Percentiles rank a stretch among this genome's conserved stretches.
These are phyloP conservation scores for Machimus atricapillus DNA, from an alignment of 2,888 invertebrate species.

Conservation along the genomic window DNA sequence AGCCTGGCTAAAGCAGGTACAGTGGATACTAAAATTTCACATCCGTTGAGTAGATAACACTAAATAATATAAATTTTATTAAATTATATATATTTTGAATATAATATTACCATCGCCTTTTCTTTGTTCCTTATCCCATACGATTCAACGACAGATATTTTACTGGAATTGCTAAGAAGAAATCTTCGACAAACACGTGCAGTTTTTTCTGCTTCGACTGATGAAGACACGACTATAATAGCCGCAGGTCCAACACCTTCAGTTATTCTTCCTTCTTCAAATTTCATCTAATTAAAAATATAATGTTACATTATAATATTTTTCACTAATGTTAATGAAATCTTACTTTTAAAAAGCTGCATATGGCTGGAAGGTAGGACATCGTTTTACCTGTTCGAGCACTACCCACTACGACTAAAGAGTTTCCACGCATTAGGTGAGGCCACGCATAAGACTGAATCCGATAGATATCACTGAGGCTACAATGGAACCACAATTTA, in stretches of 20 bases:
- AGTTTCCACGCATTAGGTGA: constrained; percentile 70
- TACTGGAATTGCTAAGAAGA: constrained; percentile 57
- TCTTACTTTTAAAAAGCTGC: constrained; percentile 64
- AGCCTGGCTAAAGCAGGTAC: constrained; percentile 67
- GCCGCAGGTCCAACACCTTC: constrained; percentile 69
- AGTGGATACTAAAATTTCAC: constrained; percentile 76
- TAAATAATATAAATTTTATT: constrained; percentile 23
- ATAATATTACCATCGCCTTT: constrained; percentile 51
- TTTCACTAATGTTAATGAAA: not conserved
- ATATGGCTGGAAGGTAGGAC: constrained; percentile 73
- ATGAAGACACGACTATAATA: constrained; percentile 72
- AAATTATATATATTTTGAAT: not conserved
- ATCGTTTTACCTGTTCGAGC: constrained; percentile 72
- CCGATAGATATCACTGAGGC: constrained; percentile 53
- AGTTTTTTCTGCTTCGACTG: constrained; percentile 66
- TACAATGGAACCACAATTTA: not conserved
- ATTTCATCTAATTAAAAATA: constrained; percentile 56
- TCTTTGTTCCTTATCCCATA: constrained; percentile 51
- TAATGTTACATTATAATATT: not conserved
- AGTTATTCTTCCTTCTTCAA: constrained; percentile 52
- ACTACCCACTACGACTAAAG: constrained; percentile 70
- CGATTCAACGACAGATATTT: constrained; percentile 63
- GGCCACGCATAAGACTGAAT: constrained; percentile 77
- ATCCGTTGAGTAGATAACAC: constrained; percentile 67
- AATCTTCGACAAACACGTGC: constrained; percentile 62